Evolutionary conservation across 1,140 invertebrate genomes (phyloP).

Genomic region (Caenorhabditis inopinata): DNA sequence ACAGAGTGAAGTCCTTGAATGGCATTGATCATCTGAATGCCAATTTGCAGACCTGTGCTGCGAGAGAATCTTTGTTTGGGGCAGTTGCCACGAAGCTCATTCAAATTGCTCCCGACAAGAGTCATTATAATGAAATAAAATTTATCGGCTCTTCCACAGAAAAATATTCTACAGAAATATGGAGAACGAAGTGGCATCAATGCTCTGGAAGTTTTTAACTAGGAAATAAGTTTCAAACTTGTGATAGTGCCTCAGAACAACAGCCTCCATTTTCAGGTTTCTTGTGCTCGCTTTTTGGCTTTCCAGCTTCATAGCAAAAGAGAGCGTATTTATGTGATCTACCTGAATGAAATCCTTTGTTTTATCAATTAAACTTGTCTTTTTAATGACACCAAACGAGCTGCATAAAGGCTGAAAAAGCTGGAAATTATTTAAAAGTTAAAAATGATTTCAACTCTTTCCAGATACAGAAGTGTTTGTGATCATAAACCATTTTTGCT

Average conservation of each 20-base stretch:
- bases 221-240: neutral
- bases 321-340: neutral
- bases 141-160: neutral
- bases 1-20: conserved; percentile 5
- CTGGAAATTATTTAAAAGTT: no score
- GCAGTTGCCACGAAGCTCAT: neutral
- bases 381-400: no score
- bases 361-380: neutral
- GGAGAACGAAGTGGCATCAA: neutral
- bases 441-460: neutral
- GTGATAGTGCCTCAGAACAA: neutral
- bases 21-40: conserved; percentile 1
- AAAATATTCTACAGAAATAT: neutral
- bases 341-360: neutral
- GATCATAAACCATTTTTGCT: neutral
- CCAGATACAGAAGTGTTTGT: neutral
- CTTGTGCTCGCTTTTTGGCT: neutral
- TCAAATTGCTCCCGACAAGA: conserved; percentile 4
- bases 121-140: conserved; percentile 17
- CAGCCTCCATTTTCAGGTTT: conserved; percentile 18
- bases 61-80: neutral
- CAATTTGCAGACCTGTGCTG: neutral
- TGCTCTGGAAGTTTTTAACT: neutral
- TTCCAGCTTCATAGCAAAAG: neutral
- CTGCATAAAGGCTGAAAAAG: no score